phyloP scores from a whole-genome alignment of 2,113 vertebrate species.

The Melierax canorus region DNA sequence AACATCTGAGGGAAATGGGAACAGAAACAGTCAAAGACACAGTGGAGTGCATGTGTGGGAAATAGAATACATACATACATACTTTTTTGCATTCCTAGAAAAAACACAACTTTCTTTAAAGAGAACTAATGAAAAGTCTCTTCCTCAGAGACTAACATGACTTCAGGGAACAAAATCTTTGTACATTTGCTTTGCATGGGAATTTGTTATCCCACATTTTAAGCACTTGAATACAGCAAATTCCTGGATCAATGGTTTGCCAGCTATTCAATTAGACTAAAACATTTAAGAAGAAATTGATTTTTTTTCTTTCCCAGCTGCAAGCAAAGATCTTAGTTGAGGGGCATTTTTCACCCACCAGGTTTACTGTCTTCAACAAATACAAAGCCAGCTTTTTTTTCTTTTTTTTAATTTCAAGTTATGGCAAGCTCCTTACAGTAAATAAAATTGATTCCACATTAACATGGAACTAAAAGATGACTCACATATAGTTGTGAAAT shows the following conservation, averaged over 20 bases:
- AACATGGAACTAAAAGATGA: background rate
- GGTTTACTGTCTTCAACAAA: background rate
- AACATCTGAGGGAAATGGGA: background rate
- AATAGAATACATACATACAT: fast-evolving
- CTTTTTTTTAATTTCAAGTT: background rate
- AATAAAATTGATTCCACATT: background rate
- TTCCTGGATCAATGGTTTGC: background rate
- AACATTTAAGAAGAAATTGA: background rate
- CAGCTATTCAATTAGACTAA: slow-evolving; percentile 13
- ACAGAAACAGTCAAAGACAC: background rate
- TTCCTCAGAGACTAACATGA: background rate
- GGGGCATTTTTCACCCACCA: background rate
- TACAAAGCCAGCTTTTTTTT: background rate
- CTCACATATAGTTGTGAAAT: background rate
- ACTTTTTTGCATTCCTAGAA: background rate
- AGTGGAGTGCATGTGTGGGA: fast-evolving
- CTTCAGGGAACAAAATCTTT: background rate
- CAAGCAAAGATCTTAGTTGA: background rate
- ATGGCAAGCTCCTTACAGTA: background rate
- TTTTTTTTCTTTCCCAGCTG: background rate
- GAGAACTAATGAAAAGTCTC: background rate
- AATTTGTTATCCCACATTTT: background rate
- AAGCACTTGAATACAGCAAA: background rate
- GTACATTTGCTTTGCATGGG: background rate
- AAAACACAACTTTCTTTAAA: background rate